Evolutionary conservation across 2,888 invertebrate genomes (phyloP), one percentile per base, ranked within the genome.

Genomic region (Anticlea derivata): DNA sequence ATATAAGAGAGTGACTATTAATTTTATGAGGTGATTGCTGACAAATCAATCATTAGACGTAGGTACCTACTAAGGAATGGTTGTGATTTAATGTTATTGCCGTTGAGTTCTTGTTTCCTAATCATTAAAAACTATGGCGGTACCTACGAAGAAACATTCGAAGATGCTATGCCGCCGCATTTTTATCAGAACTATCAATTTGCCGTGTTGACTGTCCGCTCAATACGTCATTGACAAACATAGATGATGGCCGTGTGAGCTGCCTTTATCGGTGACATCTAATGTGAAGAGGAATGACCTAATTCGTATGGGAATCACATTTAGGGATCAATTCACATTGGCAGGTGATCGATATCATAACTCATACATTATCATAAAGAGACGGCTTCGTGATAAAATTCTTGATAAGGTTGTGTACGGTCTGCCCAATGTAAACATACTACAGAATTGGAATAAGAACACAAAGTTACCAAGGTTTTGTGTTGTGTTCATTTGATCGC

Each of bases 211-310:
- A 76, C 71, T 69, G 73, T 73, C 66, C 64, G 53, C 41, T 55
- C 46, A 43, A n/a, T 63, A 67, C 65, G 66, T 69, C 40, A 35
- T 7, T 71, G 75, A 74, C 73, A 75, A 72, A 69, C 75, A 75
- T 52, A 56, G 60, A 5, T 62, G 74, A 79, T 70, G 57, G 60
- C 62, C 78, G 80, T 86, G 85, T 79, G 84, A 86, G 80, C 76
- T 61, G 27, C 33, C 55, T 69, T 83, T 84, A 84, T 85, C 83
- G 58, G 63, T 69, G 64, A 60, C 50, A 61, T 63, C 65, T 61
- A 61, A 50, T 54, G 56, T 53, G 62, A 61, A 57, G 60, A 61
- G 61, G 60, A 60, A 52, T 63, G 63, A 63, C 69, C 67, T 57
- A 66, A 65, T 66, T 70, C 52, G 47, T 51, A 59, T 66, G 64